phyloP scores from a whole-genome alignment of 2,797 vertebrate genomes.

The Cynopterus sphinx region DNA sequence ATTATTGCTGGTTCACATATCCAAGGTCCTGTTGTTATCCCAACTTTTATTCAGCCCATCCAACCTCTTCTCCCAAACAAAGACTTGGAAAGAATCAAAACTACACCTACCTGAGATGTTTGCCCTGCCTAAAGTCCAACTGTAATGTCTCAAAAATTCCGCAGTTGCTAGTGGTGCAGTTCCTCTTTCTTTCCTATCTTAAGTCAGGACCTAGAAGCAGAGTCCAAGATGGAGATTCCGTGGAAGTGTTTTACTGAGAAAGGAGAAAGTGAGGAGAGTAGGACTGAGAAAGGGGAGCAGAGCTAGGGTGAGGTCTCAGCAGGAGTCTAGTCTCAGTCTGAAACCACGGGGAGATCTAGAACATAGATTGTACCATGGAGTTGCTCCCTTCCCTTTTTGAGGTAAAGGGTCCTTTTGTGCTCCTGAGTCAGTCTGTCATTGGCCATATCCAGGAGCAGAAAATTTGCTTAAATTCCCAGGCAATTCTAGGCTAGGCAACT shows the following conservation, averaged over 20 bases:
- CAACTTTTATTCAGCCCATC: neutral
- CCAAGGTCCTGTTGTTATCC: neutral
- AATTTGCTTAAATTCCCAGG: conserved; percentile 68
- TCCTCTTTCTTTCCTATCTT: neutral
- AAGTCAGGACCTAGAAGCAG: neutral
- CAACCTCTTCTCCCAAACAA: neutral
- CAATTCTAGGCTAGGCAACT: conserved; percentile 65
- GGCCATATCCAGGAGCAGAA: conserved; percentile 6
- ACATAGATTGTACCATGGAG: conserved; percentile 19
- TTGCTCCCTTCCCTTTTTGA: conserved; percentile 29
- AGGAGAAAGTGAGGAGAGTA: neutral
- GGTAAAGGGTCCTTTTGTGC: conserved; percentile 62
- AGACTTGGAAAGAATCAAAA: conserved; percentile 26
- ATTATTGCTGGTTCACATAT: neutral
- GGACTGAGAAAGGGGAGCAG: neutral
- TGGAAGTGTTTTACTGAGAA: conserved; percentile 38
- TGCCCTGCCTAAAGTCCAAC: neutral
- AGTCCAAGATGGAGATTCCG: neutral
- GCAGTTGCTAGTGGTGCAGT: neutral
- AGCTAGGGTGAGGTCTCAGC: conserved; percentile 13
- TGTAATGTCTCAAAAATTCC: neutral
- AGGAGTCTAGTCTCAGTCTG: neutral
- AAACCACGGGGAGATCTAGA: neutral
- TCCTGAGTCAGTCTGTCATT: conserved; percentile 34
- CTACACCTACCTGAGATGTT: neutral